phyloP scores from a whole-genome alignment of 2,888 invertebrate species.

The Tridacna crocea region DNA sequence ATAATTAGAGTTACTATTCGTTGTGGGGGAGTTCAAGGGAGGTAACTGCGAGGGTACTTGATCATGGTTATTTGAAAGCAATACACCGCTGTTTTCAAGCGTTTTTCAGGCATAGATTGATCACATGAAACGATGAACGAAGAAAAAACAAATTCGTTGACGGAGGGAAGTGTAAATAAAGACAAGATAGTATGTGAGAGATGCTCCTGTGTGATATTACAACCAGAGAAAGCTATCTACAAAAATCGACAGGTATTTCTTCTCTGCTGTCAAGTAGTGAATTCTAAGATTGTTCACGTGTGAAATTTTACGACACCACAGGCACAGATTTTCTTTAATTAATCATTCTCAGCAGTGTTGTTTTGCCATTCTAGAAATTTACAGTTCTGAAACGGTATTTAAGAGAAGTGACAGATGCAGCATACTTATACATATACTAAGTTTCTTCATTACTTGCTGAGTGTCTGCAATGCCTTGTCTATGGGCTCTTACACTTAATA shows the following conservation, averaged over 20 bases:
- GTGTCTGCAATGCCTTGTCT: too few species aligned
- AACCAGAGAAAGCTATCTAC: constrained; percentile 67
- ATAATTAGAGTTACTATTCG: too few species aligned
- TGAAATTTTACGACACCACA: background rate
- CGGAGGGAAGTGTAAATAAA: constrained; percentile 63
- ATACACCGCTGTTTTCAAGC: background rate
- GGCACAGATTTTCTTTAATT: too few species aligned
- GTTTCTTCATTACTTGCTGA: too few species aligned
- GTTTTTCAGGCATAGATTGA: background rate
- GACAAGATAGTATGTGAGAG: constrained; percentile 72
- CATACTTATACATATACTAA: too few species aligned
- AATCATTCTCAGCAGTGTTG: too few species aligned
- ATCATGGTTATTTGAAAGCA: constrained; percentile 1
- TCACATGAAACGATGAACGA: constrained; percentile 21
- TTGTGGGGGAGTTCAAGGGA: too few species aligned
- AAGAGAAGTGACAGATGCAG: too few species aligned
- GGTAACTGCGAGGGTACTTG: background rate
- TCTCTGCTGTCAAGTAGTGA: too few species aligned
- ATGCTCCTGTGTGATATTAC: constrained; percentile 73
- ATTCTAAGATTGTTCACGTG: background rate
- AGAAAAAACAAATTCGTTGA: background rate
- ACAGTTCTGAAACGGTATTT: too few species aligned
- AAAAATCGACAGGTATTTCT: constrained; percentile 71
- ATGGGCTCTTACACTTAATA: too few species aligned
- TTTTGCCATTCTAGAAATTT: too few species aligned